These are phyloP conservation scores for Tricholauxania praeusta DNA, from an alignment of 2,888 invertebrate genomes.

Conservation along the genomic window DNA sequence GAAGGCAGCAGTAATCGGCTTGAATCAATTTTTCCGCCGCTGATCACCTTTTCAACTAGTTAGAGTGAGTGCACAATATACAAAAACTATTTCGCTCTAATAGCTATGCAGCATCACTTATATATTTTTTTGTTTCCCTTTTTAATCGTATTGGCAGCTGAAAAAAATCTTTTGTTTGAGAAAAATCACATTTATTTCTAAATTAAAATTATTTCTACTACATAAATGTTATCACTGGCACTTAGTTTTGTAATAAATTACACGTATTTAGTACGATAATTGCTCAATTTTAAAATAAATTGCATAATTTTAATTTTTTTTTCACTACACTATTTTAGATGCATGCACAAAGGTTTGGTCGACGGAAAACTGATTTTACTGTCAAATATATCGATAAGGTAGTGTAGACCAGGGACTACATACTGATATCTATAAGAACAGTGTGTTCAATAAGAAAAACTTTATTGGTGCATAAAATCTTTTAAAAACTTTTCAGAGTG, in stretches of 20 bases:
- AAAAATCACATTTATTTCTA: neutral
- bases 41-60: neutral
- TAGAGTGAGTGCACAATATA: conserved; percentile 6
- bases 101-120: conserved; percentile 47
- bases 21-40: conserved; percentile 13
- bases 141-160: conserved; percentile 55
- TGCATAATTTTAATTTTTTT: conserved; percentile 28
- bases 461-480: too few relatives aligned
- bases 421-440: too few relatives aligned
- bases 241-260: too few relatives aligned
- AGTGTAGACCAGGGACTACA: too few relatives aligned
- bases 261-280: neutral
- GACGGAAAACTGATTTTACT: conserved; percentile 2
- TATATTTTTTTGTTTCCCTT: conserved; percentile 52
- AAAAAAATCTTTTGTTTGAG: conserved; percentile 44
- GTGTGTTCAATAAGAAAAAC: too few relatives aligned
- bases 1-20: conserved; percentile 21
- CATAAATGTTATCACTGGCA: too few relatives aligned
- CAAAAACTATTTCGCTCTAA: conserved; percentile 48
- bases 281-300: neutral
- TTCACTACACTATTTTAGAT: neutral
- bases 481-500: too few relatives aligned
- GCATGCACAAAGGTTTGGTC: conserved; percentile 22
- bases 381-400: too few relatives aligned
- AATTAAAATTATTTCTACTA: too few relatives aligned